Conservation (phyloP, 2,797 vertebrate genomes). For the Paedocypris micromegethes region DNA sequence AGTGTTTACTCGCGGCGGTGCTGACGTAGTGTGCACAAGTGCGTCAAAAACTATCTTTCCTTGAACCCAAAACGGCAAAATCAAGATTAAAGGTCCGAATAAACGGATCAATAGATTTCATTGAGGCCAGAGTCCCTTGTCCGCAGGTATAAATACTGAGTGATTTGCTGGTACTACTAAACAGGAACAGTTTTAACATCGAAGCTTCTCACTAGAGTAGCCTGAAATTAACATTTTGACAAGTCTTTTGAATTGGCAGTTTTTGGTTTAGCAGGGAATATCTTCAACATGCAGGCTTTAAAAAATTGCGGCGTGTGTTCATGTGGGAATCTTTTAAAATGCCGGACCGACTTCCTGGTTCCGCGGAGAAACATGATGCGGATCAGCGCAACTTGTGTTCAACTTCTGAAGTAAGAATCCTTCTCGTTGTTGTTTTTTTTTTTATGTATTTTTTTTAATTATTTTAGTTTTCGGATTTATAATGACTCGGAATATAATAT, state of each 20-base stretch:
- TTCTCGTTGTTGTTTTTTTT: no score
- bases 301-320: conserved; percentile 45
- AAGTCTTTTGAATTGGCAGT: no score
- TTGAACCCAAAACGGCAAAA: conserved; percentile 42
- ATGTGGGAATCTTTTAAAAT: conserved; percentile 46
- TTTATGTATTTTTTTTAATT: no score
- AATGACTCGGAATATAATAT: no score
- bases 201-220: not conserved
- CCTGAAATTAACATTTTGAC: no score
- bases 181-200: not conserved
- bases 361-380: conserved; percentile 61
- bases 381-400: conserved; percentile 38
- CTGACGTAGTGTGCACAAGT: conserved; percentile 35
- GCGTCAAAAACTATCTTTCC: conserved; percentile 47
- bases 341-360: conserved; percentile 47
- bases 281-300: conserved; percentile 46
- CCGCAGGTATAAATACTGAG: conserved; percentile 22
- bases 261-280: no score
- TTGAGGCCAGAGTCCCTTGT: conserved; percentile 13
- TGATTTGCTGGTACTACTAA: not conserved
- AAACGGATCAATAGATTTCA: conserved; percentile 42
- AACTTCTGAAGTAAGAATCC: conserved; percentile 58
- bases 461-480: no score
- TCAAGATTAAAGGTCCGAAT: conserved; percentile 40
- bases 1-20: conserved; percentile 37